Evolutionary conservation across 2,888 invertebrate genomes (phyloP), one percentile per base, ranked within the genome.

Genomic region (Eurytoma californica): DNA sequence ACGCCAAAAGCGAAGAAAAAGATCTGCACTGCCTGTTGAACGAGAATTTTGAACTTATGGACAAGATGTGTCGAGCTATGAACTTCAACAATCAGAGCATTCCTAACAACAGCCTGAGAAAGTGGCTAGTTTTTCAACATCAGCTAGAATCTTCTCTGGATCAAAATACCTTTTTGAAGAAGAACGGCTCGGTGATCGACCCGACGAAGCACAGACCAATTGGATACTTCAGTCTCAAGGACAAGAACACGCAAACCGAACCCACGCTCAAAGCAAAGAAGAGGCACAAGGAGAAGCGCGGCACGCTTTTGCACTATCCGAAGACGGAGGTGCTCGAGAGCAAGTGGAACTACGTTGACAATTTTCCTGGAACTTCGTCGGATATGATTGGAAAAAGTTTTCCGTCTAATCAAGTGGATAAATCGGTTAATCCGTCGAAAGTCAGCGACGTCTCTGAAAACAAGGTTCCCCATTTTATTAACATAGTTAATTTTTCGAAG

Each of bases 101-200:
- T 7, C 28, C 57, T 0, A 63, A 60, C 18, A 53, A 61, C 16
- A 58, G n/a, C 9, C 49, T 7, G 13, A 61, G 72, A 39, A 80
- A 76, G 39, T 79, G 78, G 78, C 28, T 75, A 16, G 13, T 79
- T 13, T 76, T 81, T 58, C 74, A 28, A 0, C 53, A 63, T 16
- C 57, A 81, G 20, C 63, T 81, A 3, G 67, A 78, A 9, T 47
- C 63, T 3, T 60, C 30, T 47, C 28, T 80, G 28, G 30, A 67
- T n/a, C 49, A 47, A 5, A 57, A 74, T 14, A 3, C 51, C 3
- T 66, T 77, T 14, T 65, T 51, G 2, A 80, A 73, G 57, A 72
- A 80, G 14, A n/a, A 53, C 4, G 20, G 2, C 3, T 65, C 24
- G 18, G 3, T 47, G 28, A 47, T 28, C 16, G 39, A n/a, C 12